Percentiles rank a stretch among this genome's conserved stretches.
These are phyloP conservation scores for Drosophila eugracilis DNA, from an alignment of 1,140 invertebrate species.

Conservation along the genomic window DNA sequence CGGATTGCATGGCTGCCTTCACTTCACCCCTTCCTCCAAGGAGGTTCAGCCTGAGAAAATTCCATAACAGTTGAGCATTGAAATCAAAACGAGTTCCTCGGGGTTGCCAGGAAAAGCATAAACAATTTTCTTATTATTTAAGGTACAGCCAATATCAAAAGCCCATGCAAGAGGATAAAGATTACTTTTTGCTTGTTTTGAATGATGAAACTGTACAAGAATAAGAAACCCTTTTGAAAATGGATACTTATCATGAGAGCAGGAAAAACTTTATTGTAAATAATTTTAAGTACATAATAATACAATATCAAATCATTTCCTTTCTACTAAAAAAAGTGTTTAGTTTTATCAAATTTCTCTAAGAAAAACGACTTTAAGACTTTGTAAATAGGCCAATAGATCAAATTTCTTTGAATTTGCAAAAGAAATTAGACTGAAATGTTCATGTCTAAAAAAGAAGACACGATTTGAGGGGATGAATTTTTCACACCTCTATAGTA, in stretches of 20 bases:
- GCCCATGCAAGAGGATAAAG: not conserved
- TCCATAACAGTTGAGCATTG: conserved; percentile 10
- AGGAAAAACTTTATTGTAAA: too few relatives aligned
- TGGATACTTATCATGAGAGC: too few relatives aligned
- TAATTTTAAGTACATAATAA: too few relatives aligned
- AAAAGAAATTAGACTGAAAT: not conserved
- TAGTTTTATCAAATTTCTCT: not conserved
- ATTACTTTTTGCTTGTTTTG: too few relatives aligned
- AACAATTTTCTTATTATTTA: not conserved
- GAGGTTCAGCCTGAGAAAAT: conserved; percentile 54
- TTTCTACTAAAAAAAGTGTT: not conserved
- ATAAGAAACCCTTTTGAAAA: not conserved
- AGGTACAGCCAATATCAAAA: conserved; percentile 12
- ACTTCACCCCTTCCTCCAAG: not conserved
- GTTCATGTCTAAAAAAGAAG: not conserved
- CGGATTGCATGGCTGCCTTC: conserved; percentile 11
- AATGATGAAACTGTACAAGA: not conserved
- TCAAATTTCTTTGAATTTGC: not conserved
- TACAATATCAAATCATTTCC: not conserved
- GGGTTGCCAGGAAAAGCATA: conserved; percentile 5
- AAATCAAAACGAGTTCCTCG: conserved; percentile 63
- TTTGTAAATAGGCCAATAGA: not conserved
- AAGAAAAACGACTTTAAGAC: not conserved
- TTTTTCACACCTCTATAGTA: not conserved
- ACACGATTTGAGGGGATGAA: too few relatives aligned